phyloP scores from a whole-genome alignment of 2,113 vertebrate species.

The Marcusenius ussheri region DNA sequence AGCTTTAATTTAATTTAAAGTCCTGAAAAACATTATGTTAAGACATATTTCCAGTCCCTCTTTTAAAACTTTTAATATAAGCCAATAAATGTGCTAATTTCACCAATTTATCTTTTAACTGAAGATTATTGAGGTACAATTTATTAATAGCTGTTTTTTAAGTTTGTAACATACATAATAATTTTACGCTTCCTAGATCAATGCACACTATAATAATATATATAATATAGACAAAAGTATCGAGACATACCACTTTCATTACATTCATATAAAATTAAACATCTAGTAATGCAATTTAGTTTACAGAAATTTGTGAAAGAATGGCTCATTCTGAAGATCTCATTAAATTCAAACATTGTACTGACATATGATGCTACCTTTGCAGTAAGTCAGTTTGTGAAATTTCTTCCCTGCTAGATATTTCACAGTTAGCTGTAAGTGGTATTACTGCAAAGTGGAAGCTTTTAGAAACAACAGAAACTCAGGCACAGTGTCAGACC shows the following conservation, averaged over 20 bases:
- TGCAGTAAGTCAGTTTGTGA: too few species aligned
- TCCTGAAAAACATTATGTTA: background rate
- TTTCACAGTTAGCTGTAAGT: too few species aligned
- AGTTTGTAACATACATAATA: background rate
- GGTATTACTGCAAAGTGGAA: too few species aligned
- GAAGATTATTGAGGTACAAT: background rate
- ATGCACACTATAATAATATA: too few species aligned
- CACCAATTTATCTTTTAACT: background rate
- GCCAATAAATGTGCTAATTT: background rate
- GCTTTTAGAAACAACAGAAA: too few species aligned
- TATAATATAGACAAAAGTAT: background rate
- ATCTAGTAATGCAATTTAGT: background rate
- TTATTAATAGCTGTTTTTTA: background rate
- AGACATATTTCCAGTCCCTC: background rate
- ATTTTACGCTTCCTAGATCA: background rate
- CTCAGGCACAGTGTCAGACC: too few species aligned
- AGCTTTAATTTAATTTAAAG: background rate
- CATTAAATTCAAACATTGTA: background rate
- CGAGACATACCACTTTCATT: too few species aligned
- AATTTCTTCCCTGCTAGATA: too few species aligned
- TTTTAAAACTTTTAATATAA: background rate
- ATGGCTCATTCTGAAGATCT: background rate
- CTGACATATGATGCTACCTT: background rate
- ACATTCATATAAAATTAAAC: background rate
- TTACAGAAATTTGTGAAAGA: background rate